Conservation (phyloP, 2,797 vertebrate species). For the Sebastiscus albofasciatus region DNA sequence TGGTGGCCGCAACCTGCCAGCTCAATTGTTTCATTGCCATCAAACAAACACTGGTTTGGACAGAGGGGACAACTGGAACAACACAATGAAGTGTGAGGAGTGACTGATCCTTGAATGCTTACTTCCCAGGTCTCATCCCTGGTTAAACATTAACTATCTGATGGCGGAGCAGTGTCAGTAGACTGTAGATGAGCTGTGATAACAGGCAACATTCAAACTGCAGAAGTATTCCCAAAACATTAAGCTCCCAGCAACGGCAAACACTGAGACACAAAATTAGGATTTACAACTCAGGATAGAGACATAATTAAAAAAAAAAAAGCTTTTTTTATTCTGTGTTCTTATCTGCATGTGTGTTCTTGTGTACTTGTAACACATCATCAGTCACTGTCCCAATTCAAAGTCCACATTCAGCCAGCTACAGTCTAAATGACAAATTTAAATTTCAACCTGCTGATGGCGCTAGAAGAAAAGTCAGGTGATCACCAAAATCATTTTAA, state of each 20-base stretch:
- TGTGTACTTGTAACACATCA: neutral
- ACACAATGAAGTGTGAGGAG: conserved; percentile 60
- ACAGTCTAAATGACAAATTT: neutral
- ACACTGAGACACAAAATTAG: neutral
- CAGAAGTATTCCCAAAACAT: neutral
- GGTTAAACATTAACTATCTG: conserved; percentile 65
- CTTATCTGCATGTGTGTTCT: neutral
- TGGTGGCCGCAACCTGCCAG: conserved; percentile 45
- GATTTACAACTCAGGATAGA: neutral
- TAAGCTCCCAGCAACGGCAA: neutral
- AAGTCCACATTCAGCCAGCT: neutral
- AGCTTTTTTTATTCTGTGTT: neutral
- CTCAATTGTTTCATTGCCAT: conserved; percentile 59
- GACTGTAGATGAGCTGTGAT: conserved; percentile 19
- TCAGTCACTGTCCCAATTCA: neutral
- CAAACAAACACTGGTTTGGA: conserved; percentile 56
- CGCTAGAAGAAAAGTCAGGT: too few relatives aligned
- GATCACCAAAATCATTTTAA: too few relatives aligned
- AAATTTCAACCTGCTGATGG: neutral
- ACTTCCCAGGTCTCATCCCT: conserved; percentile 29
- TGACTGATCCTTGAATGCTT: conserved; percentile 46
- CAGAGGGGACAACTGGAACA: conserved; percentile 50
- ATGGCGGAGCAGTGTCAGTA: conserved; percentile 3
- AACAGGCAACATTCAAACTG: conserved; percentile 11
- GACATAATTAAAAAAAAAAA: neutral